Percentiles rank a stretch among this genome's conserved stretches.
phyloP scores from a whole-genome alignment of 2,888 invertebrate genomes.

The Lasius platythorax region DNA sequence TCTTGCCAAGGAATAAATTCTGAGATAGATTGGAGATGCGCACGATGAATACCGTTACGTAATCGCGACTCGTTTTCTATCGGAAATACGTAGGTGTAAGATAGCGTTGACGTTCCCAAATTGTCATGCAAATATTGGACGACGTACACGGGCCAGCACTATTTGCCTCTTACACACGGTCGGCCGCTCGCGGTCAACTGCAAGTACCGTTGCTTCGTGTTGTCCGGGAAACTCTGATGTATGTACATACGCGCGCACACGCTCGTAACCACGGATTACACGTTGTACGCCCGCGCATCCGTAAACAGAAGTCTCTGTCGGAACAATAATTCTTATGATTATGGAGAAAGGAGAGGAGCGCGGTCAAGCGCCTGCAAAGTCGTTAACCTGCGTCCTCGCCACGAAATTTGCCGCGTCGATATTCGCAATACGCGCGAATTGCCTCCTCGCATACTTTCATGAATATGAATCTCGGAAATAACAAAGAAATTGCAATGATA shows the following conservation, averaged over 20 bases:
- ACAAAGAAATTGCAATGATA: not conserved
- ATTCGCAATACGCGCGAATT: not conserved
- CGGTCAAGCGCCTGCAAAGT: conserved; percentile 51
- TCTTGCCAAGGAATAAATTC: not conserved
- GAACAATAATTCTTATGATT: conserved; percentile 65
- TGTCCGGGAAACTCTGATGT: conserved; percentile 48
- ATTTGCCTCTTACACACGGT: conserved; percentile 77
- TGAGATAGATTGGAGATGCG: not conserved
- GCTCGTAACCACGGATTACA: conserved; percentile 47
- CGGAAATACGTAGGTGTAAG: conserved; percentile 33
- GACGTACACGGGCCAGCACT: conserved; percentile 70
- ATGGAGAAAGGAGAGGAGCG: conserved; percentile 53
- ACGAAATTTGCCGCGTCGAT: not conserved
- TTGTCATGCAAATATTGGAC: conserved; percentile 72
- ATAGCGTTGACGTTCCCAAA: conserved; percentile 42
- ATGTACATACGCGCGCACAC: conserved; percentile 2
- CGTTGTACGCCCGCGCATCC: conserved; percentile 36
- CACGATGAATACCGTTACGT: not conserved
- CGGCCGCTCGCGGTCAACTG: conserved; percentile 81
- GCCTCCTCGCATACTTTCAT: not conserved
- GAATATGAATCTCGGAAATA: not conserved
- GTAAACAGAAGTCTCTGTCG: conserved; percentile 45
- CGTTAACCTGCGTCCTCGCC: conserved; percentile 56
- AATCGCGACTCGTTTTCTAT: not conserved
- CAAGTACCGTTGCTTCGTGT: conserved; percentile 77